Evolutionary conservation across 2,888 invertebrate genomes (phyloP), one percentile per base, ranked within the genome.

Genomic region (Tupiocoris notatus): DNA sequence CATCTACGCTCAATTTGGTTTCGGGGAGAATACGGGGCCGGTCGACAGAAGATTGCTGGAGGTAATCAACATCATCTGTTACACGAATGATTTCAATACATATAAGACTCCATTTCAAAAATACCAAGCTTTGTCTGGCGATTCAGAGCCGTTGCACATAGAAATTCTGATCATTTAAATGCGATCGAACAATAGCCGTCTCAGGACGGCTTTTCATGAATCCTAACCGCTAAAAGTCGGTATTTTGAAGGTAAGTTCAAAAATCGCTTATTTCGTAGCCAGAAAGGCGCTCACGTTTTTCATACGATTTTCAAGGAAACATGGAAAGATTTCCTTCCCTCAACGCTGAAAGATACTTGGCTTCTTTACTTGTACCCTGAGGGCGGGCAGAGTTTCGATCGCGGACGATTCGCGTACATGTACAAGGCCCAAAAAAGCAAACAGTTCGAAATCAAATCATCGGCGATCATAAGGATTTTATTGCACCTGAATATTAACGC

Each of bases 311-410:
- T 23, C 22, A 2, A 68, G 57, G 24, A 58, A 2, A 57, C 17
- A 2, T 68, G 68, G 68, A 22, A 56, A 2, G 68, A 68, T 1
- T 54, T 7, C 21, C 22, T 68, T 7, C 39, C 58, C n/a, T 18
- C 22, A 7, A 21, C 22, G n/a, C 68, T 68, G 21, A 18, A 39
- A 7, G 58, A 56, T 1, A 22, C 22, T 17, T 75, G 75, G 75
- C 21, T 75, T 1, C 25, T 16, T 17, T 75, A 75, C 20, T 9
- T 75, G 16, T 75, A 65, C 25, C 9, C 17, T 16, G 75, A 75
- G 3, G 63, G 73, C 6, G 21, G 18, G 25, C 58, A 75, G 12
- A 2, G 1, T 9, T 59, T 75, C 24, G 75, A 75, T 17, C 23
- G 18, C 20, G 20, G 18, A 0, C 63, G 66, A 57, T 65, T 75